These are phyloP conservation scores for Ornithorhynchus anatinus DNA, from an alignment of 2,113 vertebrate species.

Conservation along the genomic window DNA sequence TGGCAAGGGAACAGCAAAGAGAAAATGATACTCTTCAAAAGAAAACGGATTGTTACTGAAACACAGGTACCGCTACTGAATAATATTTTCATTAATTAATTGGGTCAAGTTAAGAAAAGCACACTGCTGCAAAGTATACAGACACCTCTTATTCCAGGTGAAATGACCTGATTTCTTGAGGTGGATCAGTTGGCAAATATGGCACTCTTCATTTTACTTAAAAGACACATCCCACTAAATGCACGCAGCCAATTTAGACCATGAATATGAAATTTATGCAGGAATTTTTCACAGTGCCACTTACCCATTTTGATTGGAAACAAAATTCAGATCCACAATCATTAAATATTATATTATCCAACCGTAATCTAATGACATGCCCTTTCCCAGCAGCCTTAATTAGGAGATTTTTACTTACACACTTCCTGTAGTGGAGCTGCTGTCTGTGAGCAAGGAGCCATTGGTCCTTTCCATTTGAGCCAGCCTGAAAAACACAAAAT, in stretches of 20 bases:
- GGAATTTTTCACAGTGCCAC: not conserved
- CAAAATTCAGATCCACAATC: not conserved
- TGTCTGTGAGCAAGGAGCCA: constrained; percentile 93
- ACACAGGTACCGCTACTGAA: not conserved
- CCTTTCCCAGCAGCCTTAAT: not conserved
- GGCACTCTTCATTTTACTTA: not conserved
- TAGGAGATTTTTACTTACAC: constrained; percentile 84
- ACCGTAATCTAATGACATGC: not conserved
- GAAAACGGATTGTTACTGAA: not conserved
- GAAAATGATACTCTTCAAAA: not conserved
- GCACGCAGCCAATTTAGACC: constrained; percentile 3
- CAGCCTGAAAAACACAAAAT: constrained; percentile 74
- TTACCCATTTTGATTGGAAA: constrained; percentile 5
- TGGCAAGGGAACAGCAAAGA: not conserved
- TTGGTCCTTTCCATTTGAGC: constrained; percentile 96
- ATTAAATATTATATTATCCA: not conserved
- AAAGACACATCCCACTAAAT: not conserved
- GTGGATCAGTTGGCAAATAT: not conserved
- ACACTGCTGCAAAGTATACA: not conserved
- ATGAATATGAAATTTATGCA: not conserved
- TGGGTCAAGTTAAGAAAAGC: not conserved
- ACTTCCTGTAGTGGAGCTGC: constrained; percentile 95
- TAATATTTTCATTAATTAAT: not conserved
- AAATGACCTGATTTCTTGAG: constrained; percentile 1
- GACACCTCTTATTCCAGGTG: not conserved